phyloP scores from a whole-genome alignment of 2,888 invertebrate genomes.

The Andrena fulva region DNA sequence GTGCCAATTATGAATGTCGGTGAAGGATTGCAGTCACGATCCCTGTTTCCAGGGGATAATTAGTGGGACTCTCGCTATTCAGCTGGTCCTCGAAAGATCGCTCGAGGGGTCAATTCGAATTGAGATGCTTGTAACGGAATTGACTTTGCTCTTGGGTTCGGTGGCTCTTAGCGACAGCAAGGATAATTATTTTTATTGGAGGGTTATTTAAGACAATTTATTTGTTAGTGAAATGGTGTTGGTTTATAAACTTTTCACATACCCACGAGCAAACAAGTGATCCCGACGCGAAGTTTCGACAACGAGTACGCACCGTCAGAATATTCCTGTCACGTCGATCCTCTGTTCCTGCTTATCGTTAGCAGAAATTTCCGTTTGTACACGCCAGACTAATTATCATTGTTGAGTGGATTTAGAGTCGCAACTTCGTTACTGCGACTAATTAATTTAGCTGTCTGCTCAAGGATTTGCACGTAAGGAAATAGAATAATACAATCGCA shows the following conservation, averaged over 20 bases:
- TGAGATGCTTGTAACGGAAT: neutral
- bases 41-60: constrained; percentile 15
- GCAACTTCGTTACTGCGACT: neutral
- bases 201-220: too few species aligned
- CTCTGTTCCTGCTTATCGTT: neutral
- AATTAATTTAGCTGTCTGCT: neutral
- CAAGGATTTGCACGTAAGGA: neutral
- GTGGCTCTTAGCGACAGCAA: neutral
- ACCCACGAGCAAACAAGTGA: too few species aligned
- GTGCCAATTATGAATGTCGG: constrained; percentile 38
- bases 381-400: neutral
- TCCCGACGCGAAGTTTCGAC: too few species aligned
- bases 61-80: constrained; percentile 13
- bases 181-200: neutral
- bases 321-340: neutral
- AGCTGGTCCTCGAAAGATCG: neutral
- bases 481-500: neutral
- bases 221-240: too few species aligned
- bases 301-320: neutral
- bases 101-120: neutral
- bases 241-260: too few species aligned
- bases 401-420: neutral
- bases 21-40: constrained; percentile 10
- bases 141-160: neutral
- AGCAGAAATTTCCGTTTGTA: neutral